Conservation (phyloP, 2,888 invertebrate species). For the Leptinotarsa rubiginosa region DNA sequence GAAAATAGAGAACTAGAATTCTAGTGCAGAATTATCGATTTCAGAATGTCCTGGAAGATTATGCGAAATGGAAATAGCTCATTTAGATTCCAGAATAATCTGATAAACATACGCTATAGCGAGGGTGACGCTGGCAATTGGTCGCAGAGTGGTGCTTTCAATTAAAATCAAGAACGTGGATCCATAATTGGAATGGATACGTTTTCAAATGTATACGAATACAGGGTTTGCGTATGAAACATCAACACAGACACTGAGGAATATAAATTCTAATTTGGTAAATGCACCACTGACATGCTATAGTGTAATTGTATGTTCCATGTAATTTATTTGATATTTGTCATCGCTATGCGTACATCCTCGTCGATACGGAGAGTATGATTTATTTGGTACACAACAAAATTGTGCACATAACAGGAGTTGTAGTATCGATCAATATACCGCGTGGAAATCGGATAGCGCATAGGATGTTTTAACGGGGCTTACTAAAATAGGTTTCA, state of each 20-base stretch:
- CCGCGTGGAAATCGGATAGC: too few relatives aligned
- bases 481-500: too few relatives aligned
- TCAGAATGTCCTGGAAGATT: too few relatives aligned
- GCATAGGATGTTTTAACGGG: too few relatives aligned
- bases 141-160: not conserved
- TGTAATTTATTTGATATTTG: slow-evolving; percentile 47
- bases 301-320: slow-evolving; percentile 40
- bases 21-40: too few relatives aligned
- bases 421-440: too few relatives aligned
- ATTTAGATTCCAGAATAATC: not conserved
- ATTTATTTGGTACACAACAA: slow-evolving; percentile 7
- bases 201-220: not conserved
- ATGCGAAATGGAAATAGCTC: too few relatives aligned
- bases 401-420: not conserved
- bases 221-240: not conserved
- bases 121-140: not conserved
- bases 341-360: slow-evolving; percentile 39
- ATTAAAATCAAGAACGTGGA: slow-evolving; percentile 2
- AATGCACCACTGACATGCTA: slow-evolving; percentile 36
- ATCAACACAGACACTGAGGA: slow-evolving; percentile 10
- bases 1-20: too few relatives aligned
- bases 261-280: slow-evolving; percentile 34
- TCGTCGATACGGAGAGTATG: slow-evolving; percentile 1
- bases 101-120: not conserved
- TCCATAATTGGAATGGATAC: not conserved